Percentiles rank a stretch among this genome's conserved stretches.
Conservation (phyloP, 2,888 invertebrate species). For the Andricus curvator region DNA sequence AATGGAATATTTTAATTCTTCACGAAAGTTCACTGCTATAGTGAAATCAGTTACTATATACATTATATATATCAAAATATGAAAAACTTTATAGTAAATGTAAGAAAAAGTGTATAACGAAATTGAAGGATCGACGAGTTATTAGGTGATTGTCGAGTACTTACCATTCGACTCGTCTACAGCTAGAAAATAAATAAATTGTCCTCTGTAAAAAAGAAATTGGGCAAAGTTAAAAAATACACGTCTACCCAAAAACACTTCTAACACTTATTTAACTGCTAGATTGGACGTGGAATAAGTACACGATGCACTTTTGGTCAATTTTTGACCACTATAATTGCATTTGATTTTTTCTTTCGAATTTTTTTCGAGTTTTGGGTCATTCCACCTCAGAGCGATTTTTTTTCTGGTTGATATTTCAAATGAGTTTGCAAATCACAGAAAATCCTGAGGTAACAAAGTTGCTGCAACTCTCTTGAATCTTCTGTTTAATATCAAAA, state of each 20-base stretch:
- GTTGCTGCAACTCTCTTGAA: too few species aligned
- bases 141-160: slow-evolving; percentile 7
- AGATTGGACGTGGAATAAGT: background rate
- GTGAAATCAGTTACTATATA: slow-evolving; percentile 22
- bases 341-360: background rate
- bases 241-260: slow-evolving; percentile 18
- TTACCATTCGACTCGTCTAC: slow-evolving; percentile 19
- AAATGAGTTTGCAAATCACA: background rate
- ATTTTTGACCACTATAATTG: slow-evolving; percentile 21
- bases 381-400: background rate
- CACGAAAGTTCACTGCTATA: background rate
- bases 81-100: slow-evolving; percentile 20
- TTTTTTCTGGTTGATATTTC: background rate
- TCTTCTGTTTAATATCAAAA: too few species aligned
- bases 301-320: background rate
- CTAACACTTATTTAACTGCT: slow-evolving; percentile 29
- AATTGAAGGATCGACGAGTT: slow-evolving; percentile 10
- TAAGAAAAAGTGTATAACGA: slow-evolving; percentile 25
- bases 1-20: background rate
- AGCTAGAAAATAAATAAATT: slow-evolving; percentile 8
- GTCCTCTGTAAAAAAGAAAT: slow-evolving; percentile 25
- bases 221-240: slow-evolving; percentile 11
- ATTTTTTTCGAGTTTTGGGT: background rate
- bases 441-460: too few species aligned
- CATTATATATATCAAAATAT: slow-evolving; percentile 25